These are phyloP conservation scores for Nerophis ophidion DNA, from an alignment of 2,113 vertebrate species.

Conservation along the genomic window DNA sequence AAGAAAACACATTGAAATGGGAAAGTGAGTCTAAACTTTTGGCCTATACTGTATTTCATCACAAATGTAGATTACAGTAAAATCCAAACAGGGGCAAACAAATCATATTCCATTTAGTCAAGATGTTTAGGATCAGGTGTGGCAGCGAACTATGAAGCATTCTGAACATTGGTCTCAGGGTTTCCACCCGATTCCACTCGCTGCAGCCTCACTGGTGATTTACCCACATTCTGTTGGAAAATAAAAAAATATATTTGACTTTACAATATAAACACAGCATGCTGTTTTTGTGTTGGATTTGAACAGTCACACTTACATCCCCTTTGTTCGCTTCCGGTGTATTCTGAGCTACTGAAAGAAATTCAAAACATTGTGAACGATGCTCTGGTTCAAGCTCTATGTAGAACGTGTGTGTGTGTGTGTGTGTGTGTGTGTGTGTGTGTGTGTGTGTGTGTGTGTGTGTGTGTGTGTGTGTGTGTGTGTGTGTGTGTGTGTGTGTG, in stretches of 20 bases:
- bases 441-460: too few relatives aligned
- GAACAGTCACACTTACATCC: constrained; percentile 32
- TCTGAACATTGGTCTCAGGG: constrained; percentile 14
- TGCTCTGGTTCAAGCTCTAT: too few relatives aligned
- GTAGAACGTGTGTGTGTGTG: background rate
- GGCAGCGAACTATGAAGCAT: constrained; percentile 18
- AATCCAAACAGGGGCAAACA: background rate
- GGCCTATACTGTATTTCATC: too few relatives aligned
- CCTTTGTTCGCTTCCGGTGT: constrained; percentile 5
- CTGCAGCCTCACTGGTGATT: constrained; percentile 24
- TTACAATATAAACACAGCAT: background rate
- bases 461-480: too few relatives aligned
- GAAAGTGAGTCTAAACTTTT: too few relatives aligned
- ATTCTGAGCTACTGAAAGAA: constrained; percentile 23
- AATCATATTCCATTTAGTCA: constrained; percentile 17
- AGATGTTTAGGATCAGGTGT: constrained; percentile 31
- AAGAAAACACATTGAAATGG: too few relatives aligned
- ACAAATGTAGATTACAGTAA: too few relatives aligned
- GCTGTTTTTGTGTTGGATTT: background rate
- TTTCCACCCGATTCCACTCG: background rate
- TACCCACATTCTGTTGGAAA: constrained; percentile 36
- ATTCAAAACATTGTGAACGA: background rate
- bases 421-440: background rate
- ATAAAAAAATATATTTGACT: background rate
- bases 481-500: too few relatives aligned